Conservation (phyloP, 2,888 invertebrate species). For the Acanthococcus lagerstroemiae region DNA sequence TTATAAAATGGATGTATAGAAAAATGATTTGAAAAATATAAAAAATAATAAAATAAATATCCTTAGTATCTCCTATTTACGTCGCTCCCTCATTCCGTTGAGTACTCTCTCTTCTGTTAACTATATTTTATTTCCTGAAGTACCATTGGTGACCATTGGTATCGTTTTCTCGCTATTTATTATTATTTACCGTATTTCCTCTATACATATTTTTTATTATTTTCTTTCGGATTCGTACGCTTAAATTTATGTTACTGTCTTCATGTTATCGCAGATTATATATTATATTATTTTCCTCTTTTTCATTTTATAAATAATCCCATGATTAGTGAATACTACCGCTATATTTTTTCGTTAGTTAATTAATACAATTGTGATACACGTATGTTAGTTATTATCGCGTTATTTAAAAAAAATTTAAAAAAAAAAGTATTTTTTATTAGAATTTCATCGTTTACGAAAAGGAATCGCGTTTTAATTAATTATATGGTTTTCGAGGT, state of each 20-base stretch:
- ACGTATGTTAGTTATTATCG: constrained; percentile 20
- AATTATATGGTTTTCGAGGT: too few species aligned
- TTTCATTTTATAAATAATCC: constrained; percentile 17
- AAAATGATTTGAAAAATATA: background rate
- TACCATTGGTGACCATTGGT: background rate
- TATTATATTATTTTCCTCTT: background rate
- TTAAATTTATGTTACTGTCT: background rate
- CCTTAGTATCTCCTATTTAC: background rate
- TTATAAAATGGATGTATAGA: background rate
- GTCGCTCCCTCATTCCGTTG: constrained; percentile 21
- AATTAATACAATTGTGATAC: constrained; percentile 28
- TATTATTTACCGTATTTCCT: constrained; percentile 22
- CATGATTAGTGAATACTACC: constrained; percentile 22
- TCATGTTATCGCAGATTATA: constrained; percentile 25
- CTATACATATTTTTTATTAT: background rate
- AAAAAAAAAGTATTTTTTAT: too few species aligned
- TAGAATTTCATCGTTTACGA: too few species aligned
- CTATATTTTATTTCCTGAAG: constrained; percentile 2
- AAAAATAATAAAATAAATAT: background rate
- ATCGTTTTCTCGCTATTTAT: background rate
- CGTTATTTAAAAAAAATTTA: constrained; percentile 7
- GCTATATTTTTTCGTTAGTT: constrained; percentile 14
- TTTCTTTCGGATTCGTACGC: background rate
- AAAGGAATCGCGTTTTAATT: too few species aligned
- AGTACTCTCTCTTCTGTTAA: background rate